Conservation (phyloP, 2,113 vertebrate genomes). For the Perca schrenkii region DNA sequence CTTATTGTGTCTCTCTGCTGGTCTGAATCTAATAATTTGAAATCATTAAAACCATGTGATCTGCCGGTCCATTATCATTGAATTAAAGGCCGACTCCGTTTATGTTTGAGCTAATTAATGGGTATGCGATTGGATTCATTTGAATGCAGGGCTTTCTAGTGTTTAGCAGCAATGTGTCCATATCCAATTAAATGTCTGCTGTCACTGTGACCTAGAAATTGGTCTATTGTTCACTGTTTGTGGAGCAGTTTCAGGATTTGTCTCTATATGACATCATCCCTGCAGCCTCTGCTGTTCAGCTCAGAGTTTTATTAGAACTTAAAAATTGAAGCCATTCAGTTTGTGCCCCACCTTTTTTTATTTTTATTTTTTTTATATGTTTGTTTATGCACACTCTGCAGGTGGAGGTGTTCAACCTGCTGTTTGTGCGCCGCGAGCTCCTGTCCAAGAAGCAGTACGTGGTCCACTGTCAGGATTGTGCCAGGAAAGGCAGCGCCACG, state of each 20-base stretch:
- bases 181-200: conserved; percentile 19
- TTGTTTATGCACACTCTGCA: conserved; percentile 64
- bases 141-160: conserved; percentile 1
- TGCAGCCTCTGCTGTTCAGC: not conserved
- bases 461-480: conserved; percentile 99
- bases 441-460: conserved; percentile 93
- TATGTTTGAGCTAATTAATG: conserved; percentile 35
- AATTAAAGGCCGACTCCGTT: not conserved
- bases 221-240: not conserved
- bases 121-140: not conserved
- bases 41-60: not conserved
- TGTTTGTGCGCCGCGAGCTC: conserved; percentile 98
- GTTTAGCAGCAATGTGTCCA: conserved; percentile 5
- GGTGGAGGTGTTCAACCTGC: conserved; percentile 99
- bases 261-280: conserved; percentile 4
- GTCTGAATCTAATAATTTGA: not conserved
- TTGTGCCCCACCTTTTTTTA: not conserved
- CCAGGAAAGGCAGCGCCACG: conserved; percentile 92
- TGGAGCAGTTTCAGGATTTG: conserved; percentile 8
- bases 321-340: not conserved
- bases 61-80: not conserved
- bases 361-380: not conserved
- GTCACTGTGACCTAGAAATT: conserved; percentile 18
- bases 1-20: not conserved
- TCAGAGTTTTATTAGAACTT: not conserved